Conservation (phyloP, 2,113 vertebrate genomes). For the Pygoscelis antarcticus region DNA sequence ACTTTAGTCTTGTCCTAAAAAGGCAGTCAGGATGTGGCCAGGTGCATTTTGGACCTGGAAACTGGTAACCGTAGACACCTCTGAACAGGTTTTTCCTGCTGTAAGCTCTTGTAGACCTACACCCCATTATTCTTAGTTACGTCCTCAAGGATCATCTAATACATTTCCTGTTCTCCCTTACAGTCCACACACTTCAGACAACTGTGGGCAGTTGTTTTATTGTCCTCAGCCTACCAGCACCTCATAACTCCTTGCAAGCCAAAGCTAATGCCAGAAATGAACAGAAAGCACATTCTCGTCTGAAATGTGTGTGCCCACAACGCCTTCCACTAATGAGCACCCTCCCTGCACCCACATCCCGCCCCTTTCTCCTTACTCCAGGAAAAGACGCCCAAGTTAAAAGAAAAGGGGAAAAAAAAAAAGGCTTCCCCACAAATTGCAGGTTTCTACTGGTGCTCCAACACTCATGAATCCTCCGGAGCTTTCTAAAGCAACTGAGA, state of each 20-base stretch:
- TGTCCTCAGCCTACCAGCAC: slow-evolving; percentile 1
- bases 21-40: not conserved
- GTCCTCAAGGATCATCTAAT: not conserved
- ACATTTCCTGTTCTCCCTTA: not conserved
- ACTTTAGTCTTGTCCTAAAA: not conserved
- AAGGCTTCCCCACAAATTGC: not conserved
- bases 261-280: not conserved
- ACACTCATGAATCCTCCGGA: not conserved
- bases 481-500: not conserved
- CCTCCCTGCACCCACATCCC: not conserved
- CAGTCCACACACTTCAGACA: not conserved
- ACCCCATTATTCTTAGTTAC: not conserved
- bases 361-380: not conserved
- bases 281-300: not conserved
- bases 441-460: not conserved
- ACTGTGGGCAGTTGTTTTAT: not conserved
- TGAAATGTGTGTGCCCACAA: not conserved
- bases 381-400: not conserved
- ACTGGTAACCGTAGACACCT: not conserved
- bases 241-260: not conserved
- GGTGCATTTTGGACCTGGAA: not conserved
- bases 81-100: not conserved
- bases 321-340: not conserved
- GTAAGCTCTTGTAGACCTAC: not conserved
- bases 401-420: not conserved